These are phyloP conservation scores for Calliphora vomitoria DNA, from an alignment of 2,888 invertebrate species.

Conservation along the genomic window DNA sequence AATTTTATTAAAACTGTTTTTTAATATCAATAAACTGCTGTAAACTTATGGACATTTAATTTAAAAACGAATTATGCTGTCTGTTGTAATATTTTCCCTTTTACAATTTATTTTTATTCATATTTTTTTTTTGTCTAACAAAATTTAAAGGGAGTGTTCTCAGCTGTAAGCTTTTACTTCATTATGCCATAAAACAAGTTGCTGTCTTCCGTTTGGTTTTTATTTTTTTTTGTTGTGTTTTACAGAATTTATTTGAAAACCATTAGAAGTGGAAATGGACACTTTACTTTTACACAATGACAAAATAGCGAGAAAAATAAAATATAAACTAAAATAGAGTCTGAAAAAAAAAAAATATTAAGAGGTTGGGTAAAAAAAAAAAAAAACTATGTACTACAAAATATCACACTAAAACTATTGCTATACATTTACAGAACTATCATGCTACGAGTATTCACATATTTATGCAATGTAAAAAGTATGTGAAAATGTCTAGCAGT, in stretches of 20 bases:
- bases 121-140: neutral
- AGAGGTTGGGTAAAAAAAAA: neutral
- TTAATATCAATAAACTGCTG: too few relatives aligned
- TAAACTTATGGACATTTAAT: too few relatives aligned
- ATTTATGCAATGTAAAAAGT: too few relatives aligned
- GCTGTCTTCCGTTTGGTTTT: constrained; percentile 11
- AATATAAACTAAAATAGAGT: neutral
- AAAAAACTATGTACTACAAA: neutral
- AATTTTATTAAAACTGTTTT: too few relatives aligned
- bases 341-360: constrained; percentile 11
- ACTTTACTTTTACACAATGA: constrained; percentile 14
- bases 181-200: constrained; percentile 43
- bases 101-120: neutral
- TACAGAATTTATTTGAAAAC: constrained; percentile 57
- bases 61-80: too few relatives aligned
- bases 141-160: constrained; percentile 41
- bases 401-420: constrained; percentile 1
- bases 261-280: constrained; percentile 67
- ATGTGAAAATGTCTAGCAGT: too few relatives aligned
- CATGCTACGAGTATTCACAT: too few relatives aligned
- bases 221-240: neutral
- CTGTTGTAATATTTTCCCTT: neutral
- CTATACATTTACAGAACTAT: too few relatives aligned
- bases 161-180: constrained; percentile 36
- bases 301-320: neutral